Evolutionary conservation across 2,113 vertebrate genomes (phyloP).

Genomic region (Mellivora capensis): DNA sequence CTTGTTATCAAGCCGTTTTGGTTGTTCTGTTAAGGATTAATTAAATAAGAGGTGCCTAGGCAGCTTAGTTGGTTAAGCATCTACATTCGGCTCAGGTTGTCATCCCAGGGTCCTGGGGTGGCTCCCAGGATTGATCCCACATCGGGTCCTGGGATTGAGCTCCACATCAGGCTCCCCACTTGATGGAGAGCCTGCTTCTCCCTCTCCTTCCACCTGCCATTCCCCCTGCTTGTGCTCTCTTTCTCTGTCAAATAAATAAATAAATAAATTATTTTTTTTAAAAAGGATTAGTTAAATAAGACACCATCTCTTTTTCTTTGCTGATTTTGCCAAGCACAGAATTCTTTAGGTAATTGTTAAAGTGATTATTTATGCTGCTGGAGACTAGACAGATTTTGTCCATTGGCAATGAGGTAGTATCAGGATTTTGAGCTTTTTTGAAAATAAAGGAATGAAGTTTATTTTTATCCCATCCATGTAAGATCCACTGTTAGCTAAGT

Average conservation of each 20-base stretch:
- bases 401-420: not conserved
- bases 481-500: not conserved
- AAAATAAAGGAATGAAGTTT: constrained; percentile 47
- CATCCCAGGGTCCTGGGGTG: not conserved
- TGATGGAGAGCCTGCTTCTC: not conserved
- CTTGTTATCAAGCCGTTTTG: not conserved
- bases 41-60: not conserved
- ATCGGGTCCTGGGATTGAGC: not conserved
- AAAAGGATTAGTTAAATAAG: constrained; percentile 17
- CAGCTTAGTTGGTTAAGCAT: not conserved
- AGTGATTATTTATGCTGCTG: not conserved
- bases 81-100: not conserved
- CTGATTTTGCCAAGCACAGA: constrained; percentile 1
- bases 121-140: too few relatives aligned
- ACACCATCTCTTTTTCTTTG: not conserved
- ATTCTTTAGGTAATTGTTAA: constrained; percentile 37
- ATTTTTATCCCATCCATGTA: not conserved
- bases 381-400: not conserved
- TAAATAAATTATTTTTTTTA: not conserved
- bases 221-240: not conserved
- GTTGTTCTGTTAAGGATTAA: not conserved
- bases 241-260: not conserved
- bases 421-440: constrained; percentile 37
- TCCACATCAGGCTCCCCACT: not conserved
- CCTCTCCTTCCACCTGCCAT: not conserved